These are phyloP conservation scores for Patiria pectinifera DNA, from an alignment of 53 echinoderm and acorn worm species.

Conservation along the genomic window DNA sequence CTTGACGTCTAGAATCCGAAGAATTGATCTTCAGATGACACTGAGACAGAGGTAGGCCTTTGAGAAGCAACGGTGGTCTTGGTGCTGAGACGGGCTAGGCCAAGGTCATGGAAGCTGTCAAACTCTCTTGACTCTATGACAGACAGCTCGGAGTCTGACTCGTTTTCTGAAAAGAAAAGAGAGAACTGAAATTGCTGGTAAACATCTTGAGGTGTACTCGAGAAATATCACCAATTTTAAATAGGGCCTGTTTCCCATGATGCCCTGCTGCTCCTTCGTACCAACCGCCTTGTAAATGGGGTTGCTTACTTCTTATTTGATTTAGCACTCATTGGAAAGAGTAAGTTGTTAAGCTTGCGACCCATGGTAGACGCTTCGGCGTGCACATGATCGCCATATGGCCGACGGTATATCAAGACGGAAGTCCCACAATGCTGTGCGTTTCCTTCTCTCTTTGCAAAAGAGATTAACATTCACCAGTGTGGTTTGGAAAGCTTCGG, in stretches of 20 bases:
- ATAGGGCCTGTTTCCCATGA: too few species aligned
- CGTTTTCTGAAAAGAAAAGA: slow-evolving; percentile 14
- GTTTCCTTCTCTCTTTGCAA: too few species aligned
- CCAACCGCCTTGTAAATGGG: not conserved
- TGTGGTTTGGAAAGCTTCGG: too few species aligned
- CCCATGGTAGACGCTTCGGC: not conserved
- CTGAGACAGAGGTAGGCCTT: not conserved
- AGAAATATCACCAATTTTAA: too few species aligned
- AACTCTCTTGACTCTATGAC: slow-evolving; percentile 10
- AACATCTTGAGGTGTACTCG: not conserved
- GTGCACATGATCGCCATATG: too few species aligned
- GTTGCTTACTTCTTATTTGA: not conserved
- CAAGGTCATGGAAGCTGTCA: not conserved
- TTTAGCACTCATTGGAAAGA: too few species aligned
- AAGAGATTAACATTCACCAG: too few species aligned
- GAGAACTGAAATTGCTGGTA: slow-evolving; percentile 9
- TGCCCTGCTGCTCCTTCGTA: not conserved
- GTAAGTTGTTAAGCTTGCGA: too few species aligned
- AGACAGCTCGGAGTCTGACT: not conserved
- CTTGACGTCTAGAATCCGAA: not conserved
- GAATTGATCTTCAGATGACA: not conserved
- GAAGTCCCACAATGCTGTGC: too few species aligned
- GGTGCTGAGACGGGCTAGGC: slow-evolving; percentile 49
- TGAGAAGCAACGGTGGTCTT: not conserved
- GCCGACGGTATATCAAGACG: too few species aligned